phyloP scores from a whole-genome alignment of 2,797 vertebrate genomes.

The Xiphorhynchus erythropygius region DNA sequence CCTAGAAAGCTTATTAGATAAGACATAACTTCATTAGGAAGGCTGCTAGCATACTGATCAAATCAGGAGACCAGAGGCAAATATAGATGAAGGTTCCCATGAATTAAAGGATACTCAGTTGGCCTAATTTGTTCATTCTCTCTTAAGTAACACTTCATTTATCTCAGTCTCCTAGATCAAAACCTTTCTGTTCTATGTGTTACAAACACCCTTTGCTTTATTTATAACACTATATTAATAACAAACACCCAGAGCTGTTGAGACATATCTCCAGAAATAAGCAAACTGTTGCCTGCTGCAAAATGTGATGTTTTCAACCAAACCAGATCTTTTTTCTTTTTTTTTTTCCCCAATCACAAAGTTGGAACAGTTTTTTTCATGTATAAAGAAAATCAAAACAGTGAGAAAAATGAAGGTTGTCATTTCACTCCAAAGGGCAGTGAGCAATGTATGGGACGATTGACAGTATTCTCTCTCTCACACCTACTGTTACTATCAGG shows the following conservation, averaged over 20 bases:
- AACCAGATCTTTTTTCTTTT: neutral
- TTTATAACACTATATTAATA: neutral
- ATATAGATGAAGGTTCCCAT: neutral
- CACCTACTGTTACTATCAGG: neutral
- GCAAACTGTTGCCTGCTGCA: neutral
- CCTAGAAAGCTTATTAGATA: slow-evolving; percentile 1
- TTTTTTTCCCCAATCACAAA: neutral
- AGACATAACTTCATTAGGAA: slow-evolving; percentile 14
- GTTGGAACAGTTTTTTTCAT: neutral
- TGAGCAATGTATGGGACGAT: neutral
- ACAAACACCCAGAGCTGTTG: neutral
- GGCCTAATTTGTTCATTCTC: slow-evolving; percentile 13
- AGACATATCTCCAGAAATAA: neutral
- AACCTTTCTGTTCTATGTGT: neutral
- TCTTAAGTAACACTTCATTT: neutral
- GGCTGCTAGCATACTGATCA: slow-evolving; percentile 8
- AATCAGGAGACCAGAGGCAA: neutral
- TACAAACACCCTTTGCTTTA: neutral
- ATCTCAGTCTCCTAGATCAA: neutral
- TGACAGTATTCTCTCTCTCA: neutral
- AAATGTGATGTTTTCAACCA: neutral
- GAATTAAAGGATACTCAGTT: neutral
- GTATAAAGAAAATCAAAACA: neutral
- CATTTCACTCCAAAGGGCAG: neutral
- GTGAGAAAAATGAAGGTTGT: neutral